Evolutionary conservation across 2,888 invertebrate genomes (phyloP), one percentile per base, ranked within the genome.

Genomic region (Incurvaria masculella): DNA sequence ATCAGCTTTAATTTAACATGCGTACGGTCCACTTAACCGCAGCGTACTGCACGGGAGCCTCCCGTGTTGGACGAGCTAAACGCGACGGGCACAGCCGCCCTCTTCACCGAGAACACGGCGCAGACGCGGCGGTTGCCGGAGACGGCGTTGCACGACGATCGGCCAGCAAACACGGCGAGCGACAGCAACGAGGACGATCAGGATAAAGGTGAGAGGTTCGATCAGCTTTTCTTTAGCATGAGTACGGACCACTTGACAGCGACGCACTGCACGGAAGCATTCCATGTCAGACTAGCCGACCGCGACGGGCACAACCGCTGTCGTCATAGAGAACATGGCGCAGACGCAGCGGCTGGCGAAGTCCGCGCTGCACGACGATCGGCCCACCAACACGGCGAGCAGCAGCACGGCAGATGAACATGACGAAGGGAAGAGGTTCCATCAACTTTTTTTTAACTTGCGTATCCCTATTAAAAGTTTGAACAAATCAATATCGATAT

Each of bases 311-410:
- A 84, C 86, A 45, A 85, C 88, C 53, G 91, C 91, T 50, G 87
- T 91, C 61, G 91, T 94, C 61, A 94, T 94, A 73, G 94, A 94
- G 70, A 94, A 94, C 66, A 86, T 94, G 53, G 90, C 91, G 45
- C 91, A 89, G 63, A 90, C 91, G 20, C 80, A 88, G 56, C 81
- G 87, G 59, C 80, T 93, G 61, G 89, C 90, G 39, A 93, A 93
- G 72, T 92, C 92, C 33, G 86, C 87, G 40, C 68, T 91, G 53
- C 85, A 87, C 55, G 88, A 89, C 52, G 92, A 93, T 64, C 83
- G 88, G 61, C 89, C 91, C 45, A 94, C 94, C 17, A 94, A 94
- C 66, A 94, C 94, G 8, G 94, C 92, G 11, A 92, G 91, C 4
- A 93, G 91, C 8, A 93, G 92, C 62, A 92, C 92, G 63, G 93